Evolutionary conservation across 2,888 invertebrate species (phyloP).

Genomic region (Standfussiana lucernea): DNA sequence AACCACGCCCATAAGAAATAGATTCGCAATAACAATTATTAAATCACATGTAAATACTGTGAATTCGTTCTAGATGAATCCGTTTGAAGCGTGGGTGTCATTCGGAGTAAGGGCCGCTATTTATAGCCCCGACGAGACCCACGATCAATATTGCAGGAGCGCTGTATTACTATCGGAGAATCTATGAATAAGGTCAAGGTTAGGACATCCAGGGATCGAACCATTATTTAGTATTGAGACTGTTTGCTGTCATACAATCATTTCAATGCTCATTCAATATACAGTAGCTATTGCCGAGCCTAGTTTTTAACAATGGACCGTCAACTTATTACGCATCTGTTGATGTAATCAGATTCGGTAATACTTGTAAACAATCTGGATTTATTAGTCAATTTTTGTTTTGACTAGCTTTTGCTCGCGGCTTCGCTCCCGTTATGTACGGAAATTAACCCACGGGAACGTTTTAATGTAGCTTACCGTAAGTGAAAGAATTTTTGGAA

Average conservation of each 20-base stretch:
- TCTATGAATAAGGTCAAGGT: slow-evolving; percentile 31
- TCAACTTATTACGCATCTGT: slow-evolving; percentile 8
- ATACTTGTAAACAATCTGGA: background rate
- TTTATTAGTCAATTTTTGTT: no score
- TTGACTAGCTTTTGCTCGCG: no score
- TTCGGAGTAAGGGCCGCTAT: slow-evolving; percentile 28
- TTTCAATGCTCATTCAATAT: slow-evolving; percentile 44
- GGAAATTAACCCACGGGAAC: no score
- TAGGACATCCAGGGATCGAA: slow-evolving; percentile 6
- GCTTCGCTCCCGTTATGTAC: no score
- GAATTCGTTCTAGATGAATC: slow-evolving; percentile 8
- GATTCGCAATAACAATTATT: slow-evolving; percentile 9
- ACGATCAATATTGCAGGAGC: slow-evolving; percentile 48
- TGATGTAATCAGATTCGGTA: slow-evolving; percentile 10
- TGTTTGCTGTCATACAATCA: slow-evolving; percentile 16
- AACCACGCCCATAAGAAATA: background rate
- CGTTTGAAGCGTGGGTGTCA: slow-evolving; percentile 34
- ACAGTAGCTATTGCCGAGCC: slow-evolving; percentile 23
- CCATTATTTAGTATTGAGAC: slow-evolving; percentile 24
- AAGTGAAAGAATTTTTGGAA: no score
- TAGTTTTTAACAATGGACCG: slow-evolving; percentile 33
- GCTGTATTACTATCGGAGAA: background rate
- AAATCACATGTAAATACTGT: slow-evolving; percentile 6
- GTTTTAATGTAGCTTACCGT: no score
- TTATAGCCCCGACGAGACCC: slow-evolving; percentile 31